phyloP scores from a whole-genome alignment of 2,888 invertebrate species.

The Sylvicola fuscatus region DNA sequence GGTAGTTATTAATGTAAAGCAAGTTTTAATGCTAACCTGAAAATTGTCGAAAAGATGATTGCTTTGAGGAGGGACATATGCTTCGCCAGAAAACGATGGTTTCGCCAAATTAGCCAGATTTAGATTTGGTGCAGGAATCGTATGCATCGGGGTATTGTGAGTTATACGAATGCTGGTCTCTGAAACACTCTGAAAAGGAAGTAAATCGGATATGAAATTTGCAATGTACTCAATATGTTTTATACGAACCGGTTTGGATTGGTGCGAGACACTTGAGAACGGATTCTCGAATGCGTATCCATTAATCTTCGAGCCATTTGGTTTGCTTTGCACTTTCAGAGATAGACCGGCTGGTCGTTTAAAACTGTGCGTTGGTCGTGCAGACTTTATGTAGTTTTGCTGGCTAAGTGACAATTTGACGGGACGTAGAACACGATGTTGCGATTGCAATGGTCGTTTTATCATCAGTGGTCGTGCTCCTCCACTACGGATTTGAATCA shows the following conservation, averaged over 20 bases:
- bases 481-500: conserved; percentile 23
- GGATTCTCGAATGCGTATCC: neutral
- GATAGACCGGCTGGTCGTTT: no score
- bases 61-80: no score
- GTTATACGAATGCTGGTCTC: conserved; percentile 30
- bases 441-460: conserved; percentile 11
- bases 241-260: neutral
- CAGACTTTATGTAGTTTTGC: conserved; percentile 5
- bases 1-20: no score
- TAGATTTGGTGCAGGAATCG: conserved; percentile 68
- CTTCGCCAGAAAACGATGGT: neutral
- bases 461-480: conserved; percentile 17
- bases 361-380: no score
- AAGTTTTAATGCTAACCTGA: no score
- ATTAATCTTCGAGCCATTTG: neutral
- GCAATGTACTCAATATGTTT: no score
- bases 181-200: no score
- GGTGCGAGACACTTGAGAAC: neutral
- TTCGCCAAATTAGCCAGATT: conserved; percentile 4
- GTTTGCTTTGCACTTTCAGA: no score
- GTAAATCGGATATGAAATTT: no score
- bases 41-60: neutral
- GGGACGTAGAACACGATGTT: conserved; percentile 4
- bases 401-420: conserved; percentile 7
- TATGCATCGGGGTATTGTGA: conserved; percentile 59